Conservation (phyloP, 2,797 vertebrate species). For the Myripristis murdjan region DNA sequence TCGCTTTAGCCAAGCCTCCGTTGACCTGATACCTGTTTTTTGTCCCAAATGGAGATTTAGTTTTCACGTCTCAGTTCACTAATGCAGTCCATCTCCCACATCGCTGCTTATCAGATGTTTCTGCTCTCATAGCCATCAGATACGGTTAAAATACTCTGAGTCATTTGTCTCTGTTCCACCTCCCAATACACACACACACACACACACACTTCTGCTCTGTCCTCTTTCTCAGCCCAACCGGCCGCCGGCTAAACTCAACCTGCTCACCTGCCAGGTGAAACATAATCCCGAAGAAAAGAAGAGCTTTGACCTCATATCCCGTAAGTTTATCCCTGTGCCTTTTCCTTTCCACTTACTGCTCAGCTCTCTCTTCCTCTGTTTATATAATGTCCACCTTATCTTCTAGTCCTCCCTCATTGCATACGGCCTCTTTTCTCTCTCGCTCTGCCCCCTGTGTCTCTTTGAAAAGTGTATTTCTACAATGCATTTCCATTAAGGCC, state of each 20-base stretch:
- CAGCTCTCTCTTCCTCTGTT: background rate
- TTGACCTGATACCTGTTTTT: background rate
- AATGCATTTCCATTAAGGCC: no score
- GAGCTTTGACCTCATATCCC: conserved; percentile 97
- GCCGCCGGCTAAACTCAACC: conserved; percentile 96
- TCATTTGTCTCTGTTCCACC: no score
- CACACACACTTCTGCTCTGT: no score
- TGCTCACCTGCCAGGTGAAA: conserved; percentile 98
- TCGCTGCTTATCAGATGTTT: conserved; percentile 57
- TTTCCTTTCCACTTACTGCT: no score
- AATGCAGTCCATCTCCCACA: conserved; percentile 8
- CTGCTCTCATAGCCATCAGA: conserved; percentile 26
- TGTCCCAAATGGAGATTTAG: conserved; percentile 46
- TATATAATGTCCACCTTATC: background rate
- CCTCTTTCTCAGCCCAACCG: conserved; percentile 87
- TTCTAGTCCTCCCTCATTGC: background rate
- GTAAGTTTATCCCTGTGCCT: no score
- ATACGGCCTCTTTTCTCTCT: background rate
- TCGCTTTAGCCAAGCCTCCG: conserved; percentile 2
- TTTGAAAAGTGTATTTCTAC: conserved; percentile 10
- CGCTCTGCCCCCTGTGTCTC: background rate
- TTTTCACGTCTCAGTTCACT: background rate
- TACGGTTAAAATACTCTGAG: conserved; percentile 35
- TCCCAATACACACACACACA: no score
- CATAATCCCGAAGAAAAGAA: conserved; percentile 96